Base-by-base conservation (phyloP, 2,113 vertebrate species). In the Tympanuchus pallidicinctus region DNA sequence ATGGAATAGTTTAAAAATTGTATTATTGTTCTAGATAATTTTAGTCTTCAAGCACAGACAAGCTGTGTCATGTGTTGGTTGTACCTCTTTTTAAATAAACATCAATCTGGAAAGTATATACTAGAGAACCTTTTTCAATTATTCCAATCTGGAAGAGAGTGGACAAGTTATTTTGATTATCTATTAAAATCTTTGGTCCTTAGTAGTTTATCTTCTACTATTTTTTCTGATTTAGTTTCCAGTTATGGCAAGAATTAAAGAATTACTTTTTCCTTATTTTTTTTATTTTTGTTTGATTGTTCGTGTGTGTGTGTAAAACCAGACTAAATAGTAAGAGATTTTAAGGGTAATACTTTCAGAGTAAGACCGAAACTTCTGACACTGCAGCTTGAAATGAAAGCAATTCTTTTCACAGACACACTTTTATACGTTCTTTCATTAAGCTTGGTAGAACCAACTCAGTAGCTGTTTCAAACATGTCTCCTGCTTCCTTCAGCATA, bases 191-290 rank as follows among this genome's bases (percentile, higher is more conserved):
- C 2, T 72, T 73, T 87, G 8, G 32, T 89, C 18, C 14, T 17
- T 77, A 77, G 28, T n/a, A 84, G 24, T 38, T 54, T 4, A 24
- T 42, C 4, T 84, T 54, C 10, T 72, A 27, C 17, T 60, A 0
- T 0, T 72, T 48, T 66, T n/a, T 48, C 38, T 54, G 10, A 11
- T 52, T 89, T 84, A 36, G 11, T 47, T 79, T 88, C 38, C 43
- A 69, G 28, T 56, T 16, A 69, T 64, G 10, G 2, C 18, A 66
- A 66, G 15, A 66, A 77, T 48, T 2, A 40, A 66, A 66, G 13
- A 66, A 77, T 48, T 2, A 40, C 4, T 38, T 61, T 81, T 92
- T 19, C 15, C 17, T 2, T 0, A 0, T 2, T 30, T 40, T 63
- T 36, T 84, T 57, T 20, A 38, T 10, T 30, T 28, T 54, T 27